These are phyloP conservation scores for Glaucidium brasilianum DNA, from an alignment of 2,113 vertebrate species.

Conservation along the genomic window DNA sequence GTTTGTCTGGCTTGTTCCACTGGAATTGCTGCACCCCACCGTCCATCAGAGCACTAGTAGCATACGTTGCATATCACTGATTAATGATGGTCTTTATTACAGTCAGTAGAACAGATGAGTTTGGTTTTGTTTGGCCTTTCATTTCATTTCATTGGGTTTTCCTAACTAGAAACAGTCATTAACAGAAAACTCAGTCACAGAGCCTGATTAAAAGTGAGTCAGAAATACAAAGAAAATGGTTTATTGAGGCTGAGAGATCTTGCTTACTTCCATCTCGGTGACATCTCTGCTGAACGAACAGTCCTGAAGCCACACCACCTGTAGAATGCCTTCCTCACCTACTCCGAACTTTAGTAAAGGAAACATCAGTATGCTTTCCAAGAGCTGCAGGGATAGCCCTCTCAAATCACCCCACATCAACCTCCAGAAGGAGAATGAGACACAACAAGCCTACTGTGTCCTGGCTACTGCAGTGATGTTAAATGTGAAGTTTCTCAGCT, in stretches of 20 bases:
- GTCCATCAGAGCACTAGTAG: not conserved
- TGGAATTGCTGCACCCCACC: not conserved
- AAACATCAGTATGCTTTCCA: not conserved
- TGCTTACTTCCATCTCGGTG: not conserved
- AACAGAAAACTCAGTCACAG: not conserved
- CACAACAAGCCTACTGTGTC: not conserved
- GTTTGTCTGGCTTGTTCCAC: not conserved
- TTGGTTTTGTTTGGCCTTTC: not conserved
- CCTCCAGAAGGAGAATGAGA: not conserved
- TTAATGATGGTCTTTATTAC: not conserved
- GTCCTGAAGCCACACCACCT: not conserved
- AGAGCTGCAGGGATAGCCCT: not conserved
- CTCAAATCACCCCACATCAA: not conserved
- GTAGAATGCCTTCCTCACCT: not conserved
- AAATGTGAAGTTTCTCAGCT: not conserved
- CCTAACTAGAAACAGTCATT: constrained; percentile 37
- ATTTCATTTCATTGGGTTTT: not conserved
- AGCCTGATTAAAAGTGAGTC: not conserved
- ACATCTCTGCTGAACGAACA: not conserved
- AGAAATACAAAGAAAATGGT: not conserved
- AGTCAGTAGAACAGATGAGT: not conserved
- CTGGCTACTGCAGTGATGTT: not conserved
- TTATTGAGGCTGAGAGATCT: not conserved
- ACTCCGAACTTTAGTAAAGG: not conserved
- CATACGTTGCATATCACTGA: not conserved